phyloP scores from a whole-genome alignment of 2,113 vertebrate species.

The Panurus biarmicus region DNA sequence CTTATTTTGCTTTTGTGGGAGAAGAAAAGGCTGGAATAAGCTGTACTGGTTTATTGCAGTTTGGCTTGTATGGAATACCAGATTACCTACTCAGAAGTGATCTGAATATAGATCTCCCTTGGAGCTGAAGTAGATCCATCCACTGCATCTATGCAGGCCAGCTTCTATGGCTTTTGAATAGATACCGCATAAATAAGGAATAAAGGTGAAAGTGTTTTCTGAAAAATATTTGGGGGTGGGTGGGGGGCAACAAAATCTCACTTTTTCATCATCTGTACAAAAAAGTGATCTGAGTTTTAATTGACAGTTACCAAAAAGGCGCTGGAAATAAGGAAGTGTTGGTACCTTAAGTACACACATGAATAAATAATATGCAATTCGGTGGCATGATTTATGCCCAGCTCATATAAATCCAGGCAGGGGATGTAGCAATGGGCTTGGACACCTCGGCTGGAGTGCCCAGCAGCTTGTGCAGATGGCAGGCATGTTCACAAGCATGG shows the following conservation, averaged over 20 bases:
- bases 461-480: background rate
- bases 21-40: conserved; percentile 41
- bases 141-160: background rate
- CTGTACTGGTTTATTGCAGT: conserved; percentile 28
- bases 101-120: conserved; percentile 21
- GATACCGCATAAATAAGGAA: background rate
- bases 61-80: conserved; percentile 34
- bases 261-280: background rate
- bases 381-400: background rate
- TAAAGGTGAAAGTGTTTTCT: background rate
- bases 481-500: background rate
- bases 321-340: background rate
- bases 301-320: background rate
- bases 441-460: background rate
- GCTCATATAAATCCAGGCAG: background rate
- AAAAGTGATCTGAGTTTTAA: rapidly evolving
- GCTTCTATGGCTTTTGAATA: background rate
- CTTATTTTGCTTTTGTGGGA: conserved; percentile 42
- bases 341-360: background rate
- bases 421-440: background rate
- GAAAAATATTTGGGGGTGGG: background rate
- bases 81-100: conserved; percentile 28
- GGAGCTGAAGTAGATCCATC: background rate
- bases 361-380: background rate
- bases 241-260: background rate